Evolutionary conservation across 2,888 invertebrate species (phyloP).

Genomic region (Pecten maximus): DNA sequence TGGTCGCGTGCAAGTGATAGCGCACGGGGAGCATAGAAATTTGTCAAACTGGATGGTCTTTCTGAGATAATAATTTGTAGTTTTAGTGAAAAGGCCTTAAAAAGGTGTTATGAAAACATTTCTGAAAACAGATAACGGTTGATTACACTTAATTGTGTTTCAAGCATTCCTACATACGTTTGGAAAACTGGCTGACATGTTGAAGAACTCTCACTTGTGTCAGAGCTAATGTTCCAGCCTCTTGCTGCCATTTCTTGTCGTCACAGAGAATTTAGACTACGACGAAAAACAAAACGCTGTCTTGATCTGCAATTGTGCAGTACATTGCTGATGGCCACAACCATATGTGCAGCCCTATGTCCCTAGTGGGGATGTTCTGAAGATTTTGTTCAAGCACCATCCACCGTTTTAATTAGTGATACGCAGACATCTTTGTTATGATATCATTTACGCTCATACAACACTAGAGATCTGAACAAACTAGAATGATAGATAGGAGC

Average conservation of each 20-base stretch:
- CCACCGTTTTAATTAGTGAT: not conserved
- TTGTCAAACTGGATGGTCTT: not conserved
- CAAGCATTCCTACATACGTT: conserved; percentile 32
- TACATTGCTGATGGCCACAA: not conserved
- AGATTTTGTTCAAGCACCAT: not conserved
- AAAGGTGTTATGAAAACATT: conserved; percentile 14
- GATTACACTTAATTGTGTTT: not conserved
- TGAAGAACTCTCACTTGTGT: not conserved
- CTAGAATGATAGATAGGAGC: not conserved
- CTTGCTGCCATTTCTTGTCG: not conserved
- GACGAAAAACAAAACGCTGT: not conserved
- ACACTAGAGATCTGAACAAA: not conserved
- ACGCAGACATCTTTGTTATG: not conserved
- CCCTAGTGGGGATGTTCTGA: not conserved
- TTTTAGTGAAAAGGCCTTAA: not conserved
- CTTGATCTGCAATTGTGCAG: not conserved
- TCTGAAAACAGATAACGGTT: conserved; percentile 20
- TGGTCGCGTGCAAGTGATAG: conserved; percentile 30
- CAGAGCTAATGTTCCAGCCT: not conserved
- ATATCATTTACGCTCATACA: not conserved
- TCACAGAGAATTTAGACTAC: not conserved
- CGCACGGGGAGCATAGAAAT: conserved; percentile 20
- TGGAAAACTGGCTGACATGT: not conserved
- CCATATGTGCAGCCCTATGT: not conserved
- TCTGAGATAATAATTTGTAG: not conserved